phyloP scores from a whole-genome alignment of 2,888 invertebrate genomes.

The Caenorhabditis sp. region DNA sequence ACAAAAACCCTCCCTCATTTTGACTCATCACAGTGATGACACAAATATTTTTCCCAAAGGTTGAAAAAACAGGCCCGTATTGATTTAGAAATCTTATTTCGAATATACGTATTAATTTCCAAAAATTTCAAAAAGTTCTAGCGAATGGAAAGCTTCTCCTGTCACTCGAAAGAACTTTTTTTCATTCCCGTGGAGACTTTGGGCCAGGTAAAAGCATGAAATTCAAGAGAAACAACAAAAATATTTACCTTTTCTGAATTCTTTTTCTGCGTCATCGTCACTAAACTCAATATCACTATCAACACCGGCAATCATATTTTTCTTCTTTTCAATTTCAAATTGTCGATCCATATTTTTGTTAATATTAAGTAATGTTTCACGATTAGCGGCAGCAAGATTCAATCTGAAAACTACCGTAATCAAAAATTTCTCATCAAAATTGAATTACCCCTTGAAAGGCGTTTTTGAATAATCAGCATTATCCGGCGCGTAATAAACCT shows the following conservation, averaged over 20 bases:
- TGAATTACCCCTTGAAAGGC: constrained; percentile 32
- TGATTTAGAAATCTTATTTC: no score
- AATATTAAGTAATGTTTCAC: constrained; percentile 8
- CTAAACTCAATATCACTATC: constrained; percentile 41
- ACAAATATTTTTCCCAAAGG: no score
- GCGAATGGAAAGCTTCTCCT: no score
- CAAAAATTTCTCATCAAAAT: not conserved
- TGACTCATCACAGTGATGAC: no score
- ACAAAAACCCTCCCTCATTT: no score
- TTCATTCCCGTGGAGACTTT: no score
- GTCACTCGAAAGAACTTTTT: no score
- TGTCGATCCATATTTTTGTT: constrained; percentile 27
- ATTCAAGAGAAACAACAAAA: no score
- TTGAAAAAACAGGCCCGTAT: no score
- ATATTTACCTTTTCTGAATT: constrained; percentile 1
- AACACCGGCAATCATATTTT: not conserved
- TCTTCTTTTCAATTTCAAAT: constrained; percentile 10
- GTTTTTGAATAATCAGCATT: constrained; percentile 27
- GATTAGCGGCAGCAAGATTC: constrained; percentile 28
- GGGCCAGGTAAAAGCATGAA: no score
- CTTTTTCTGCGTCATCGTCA: constrained; percentile 37
- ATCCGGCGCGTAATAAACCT: constrained; percentile 38
- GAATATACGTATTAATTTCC: no score
- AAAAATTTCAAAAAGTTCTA: no score
- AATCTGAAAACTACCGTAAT: constrained; percentile 7